Conservation (phyloP, 2,113 vertebrate genomes). For the Sceloporus tristichus region DNA sequence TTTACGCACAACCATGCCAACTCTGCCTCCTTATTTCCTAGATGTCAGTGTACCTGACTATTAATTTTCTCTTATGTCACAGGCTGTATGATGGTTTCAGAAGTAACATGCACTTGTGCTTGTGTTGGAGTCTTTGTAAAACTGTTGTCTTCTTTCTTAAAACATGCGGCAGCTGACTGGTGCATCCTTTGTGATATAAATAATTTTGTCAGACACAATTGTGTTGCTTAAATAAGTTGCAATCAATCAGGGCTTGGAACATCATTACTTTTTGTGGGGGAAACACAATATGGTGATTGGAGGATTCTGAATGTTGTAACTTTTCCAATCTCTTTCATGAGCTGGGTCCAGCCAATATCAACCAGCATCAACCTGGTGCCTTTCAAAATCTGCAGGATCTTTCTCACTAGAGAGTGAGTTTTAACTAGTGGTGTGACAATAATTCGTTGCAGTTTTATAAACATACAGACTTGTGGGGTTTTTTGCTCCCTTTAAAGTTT, state of each 20-base stretch:
- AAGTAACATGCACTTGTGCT: neutral
- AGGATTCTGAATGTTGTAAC: too few species aligned
- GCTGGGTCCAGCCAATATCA: neutral
- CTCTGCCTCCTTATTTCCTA: neutral
- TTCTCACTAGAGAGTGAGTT: neutral
- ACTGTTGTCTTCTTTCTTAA: neutral
- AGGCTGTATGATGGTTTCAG: neutral
- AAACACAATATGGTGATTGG: too few species aligned
- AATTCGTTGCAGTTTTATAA: too few species aligned
- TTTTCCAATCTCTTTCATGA: too few species aligned
- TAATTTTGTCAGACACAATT: neutral
- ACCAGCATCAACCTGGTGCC: neutral
- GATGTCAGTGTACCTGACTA: neutral
- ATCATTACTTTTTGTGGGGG: too few species aligned
- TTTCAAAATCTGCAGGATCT: neutral
- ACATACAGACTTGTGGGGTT: too few species aligned
- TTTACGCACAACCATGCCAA: neutral
- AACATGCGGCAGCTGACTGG: neutral
- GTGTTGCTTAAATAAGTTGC: neutral
- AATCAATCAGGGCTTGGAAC: neutral
- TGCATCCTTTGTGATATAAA: neutral
- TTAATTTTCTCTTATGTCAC: too few species aligned
- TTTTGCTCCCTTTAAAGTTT: too few species aligned
- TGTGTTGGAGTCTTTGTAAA: neutral
- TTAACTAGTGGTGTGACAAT: neutral